These are phyloP conservation scores for Parelbella ahira DNA, from an alignment of 2,888 invertebrate genomes.

Conservation along the genomic window DNA sequence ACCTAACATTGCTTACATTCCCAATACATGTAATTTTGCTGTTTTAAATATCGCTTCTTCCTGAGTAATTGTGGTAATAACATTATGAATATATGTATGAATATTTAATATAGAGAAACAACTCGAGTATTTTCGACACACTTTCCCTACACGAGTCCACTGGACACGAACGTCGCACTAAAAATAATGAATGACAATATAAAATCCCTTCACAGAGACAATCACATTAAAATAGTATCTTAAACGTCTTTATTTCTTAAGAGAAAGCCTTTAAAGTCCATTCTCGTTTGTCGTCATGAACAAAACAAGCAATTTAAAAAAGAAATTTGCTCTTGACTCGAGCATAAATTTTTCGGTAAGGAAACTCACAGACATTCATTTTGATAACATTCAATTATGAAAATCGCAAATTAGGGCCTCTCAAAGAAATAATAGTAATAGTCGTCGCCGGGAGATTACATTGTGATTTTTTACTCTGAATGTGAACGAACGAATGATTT, in stretches of 20 bases:
- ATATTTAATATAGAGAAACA: background rate
- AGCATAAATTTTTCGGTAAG: conserved; percentile 43
- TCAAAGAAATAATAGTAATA: conserved; percentile 30
- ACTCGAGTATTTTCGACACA: background rate
- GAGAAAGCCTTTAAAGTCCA: conserved; percentile 25
- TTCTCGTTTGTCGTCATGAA: conserved; percentile 30
- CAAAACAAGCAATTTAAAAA: conserved; percentile 40
- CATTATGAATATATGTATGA: background rate
- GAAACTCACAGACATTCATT: conserved; percentile 43
- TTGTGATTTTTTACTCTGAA: conserved; percentile 45
- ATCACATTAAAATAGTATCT: conserved; percentile 39
- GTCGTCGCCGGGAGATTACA: conserved; percentile 35
- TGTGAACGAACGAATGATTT: conserved; percentile 43
- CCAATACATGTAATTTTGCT: no score
- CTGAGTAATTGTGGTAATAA: no score
- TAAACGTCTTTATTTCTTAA: conserved; percentile 30
- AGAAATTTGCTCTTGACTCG: conserved; percentile 32
- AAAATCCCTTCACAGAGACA: conserved; percentile 41
- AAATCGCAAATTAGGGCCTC: conserved; percentile 49
- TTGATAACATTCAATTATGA: conserved; percentile 60
- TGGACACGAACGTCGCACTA: conserved; percentile 8
- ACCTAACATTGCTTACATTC: no score
- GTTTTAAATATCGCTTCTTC: no score
- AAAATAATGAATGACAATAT: conserved; percentile 49
- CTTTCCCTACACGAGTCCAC: background rate